Evolutionary conservation across 1,140 invertebrate species (phyloP).

Genomic region (Drosophila lowei): DNA sequence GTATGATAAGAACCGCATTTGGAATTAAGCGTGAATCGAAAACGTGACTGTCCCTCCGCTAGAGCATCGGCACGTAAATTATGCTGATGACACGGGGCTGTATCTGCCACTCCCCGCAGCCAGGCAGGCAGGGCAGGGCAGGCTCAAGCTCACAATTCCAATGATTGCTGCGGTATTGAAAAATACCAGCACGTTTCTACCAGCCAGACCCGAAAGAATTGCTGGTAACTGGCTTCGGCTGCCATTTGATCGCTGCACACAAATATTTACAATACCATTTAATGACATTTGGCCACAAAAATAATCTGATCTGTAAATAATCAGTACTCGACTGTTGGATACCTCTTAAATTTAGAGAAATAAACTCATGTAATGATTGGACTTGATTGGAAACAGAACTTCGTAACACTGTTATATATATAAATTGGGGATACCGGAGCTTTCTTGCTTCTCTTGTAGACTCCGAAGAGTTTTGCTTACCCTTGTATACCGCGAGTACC

Average conservation of each 20-base stretch:
- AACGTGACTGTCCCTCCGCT: constrained; percentile 70
- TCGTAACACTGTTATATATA: too few relatives aligned
- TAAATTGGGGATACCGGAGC: too few relatives aligned
- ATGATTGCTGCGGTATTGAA: constrained; percentile 51
- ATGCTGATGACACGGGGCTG: constrained; percentile 59
- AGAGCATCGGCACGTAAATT: constrained; percentile 77
- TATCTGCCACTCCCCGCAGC: constrained; percentile 3
- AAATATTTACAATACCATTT: constrained; percentile 70
- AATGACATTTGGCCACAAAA: constrained; percentile 66
- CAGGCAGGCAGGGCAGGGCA: constrained; percentile 27
- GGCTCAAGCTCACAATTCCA: constrained; percentile 45
- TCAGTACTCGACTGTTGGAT: too few relatives aligned
- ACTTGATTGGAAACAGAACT: too few relatives aligned
- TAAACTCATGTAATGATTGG: too few relatives aligned
- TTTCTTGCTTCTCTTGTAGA: too few relatives aligned
- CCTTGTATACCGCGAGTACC: too few relatives aligned
- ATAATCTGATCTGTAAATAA: constrained; percentile 15
- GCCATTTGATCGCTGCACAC: constrained; percentile 72
- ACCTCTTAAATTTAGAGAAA: constrained; percentile 7
- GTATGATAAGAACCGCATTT: constrained; percentile 35
- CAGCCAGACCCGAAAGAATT: constrained; percentile 31
- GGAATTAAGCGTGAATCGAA: constrained; percentile 50
- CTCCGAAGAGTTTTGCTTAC: too few relatives aligned
- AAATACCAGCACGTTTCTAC: constrained; percentile 78
- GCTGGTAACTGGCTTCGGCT: constrained; percentile 49